Percentiles rank a stretch among this genome's conserved stretches.
These are phyloP conservation scores for Novumbra hubbsi DNA, from an alignment of 2,797 vertebrate genomes.

Conservation along the genomic window DNA sequence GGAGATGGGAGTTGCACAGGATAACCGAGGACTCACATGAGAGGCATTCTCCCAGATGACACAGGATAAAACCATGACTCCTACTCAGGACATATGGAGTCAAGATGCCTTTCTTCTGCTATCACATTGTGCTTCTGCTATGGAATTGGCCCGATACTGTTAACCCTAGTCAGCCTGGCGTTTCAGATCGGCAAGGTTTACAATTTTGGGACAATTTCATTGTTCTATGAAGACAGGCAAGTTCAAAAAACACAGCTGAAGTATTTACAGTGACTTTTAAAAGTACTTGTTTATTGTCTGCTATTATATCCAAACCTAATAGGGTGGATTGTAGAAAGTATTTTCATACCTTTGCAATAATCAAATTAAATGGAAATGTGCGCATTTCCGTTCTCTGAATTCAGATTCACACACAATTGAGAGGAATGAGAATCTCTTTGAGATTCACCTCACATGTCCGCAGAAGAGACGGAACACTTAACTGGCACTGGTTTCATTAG, in stretches of 20 bases:
- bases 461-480: conserved; percentile 15
- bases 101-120: conserved; percentile 17
- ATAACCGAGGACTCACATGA: background rate
- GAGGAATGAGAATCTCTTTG: background rate
- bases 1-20: background rate
- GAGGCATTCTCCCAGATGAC: background rate
- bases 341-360: too few relatives aligned
- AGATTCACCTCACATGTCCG: conserved; percentile 12
- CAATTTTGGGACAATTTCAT: background rate
- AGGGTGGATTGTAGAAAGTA: too few relatives aligned
- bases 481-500: conserved; percentile 20
- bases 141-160: background rate
- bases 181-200: background rate
- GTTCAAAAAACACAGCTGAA: background rate
- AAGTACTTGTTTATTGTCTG: too few relatives aligned
- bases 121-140: background rate
- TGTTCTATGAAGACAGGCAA: background rate
- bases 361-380: background rate
- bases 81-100: conserved; percentile 11
- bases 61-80: background rate
- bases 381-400: background rate
- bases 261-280: too few relatives aligned
- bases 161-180: background rate
- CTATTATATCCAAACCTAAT: too few relatives aligned
- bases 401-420: background rate